Base-by-base conservation (phyloP, 2,888 invertebrate genomes). In the Bombylius major region DNA sequence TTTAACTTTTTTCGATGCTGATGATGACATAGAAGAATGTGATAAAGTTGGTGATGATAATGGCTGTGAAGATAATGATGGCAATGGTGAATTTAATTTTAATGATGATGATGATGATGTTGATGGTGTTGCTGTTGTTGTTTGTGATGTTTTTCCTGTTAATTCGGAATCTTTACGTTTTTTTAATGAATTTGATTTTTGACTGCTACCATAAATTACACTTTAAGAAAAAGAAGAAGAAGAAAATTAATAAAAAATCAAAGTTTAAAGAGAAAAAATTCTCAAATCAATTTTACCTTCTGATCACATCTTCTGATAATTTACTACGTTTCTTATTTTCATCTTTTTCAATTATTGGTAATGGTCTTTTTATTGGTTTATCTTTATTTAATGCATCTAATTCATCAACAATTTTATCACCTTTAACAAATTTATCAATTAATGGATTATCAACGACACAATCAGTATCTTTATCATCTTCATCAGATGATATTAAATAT, bases 371-470 rank as follows among this genome's bases (percentile, higher is more conserved):
- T 13, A 67, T 55, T 31, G 65, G 59, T 44, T 65, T 65, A 9
- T 66, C 65, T 14, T 61, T 62, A 11, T 66, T 67, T 34, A 70
- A 62, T 3, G 67, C 69, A 62, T 70, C 71, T 55, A 71, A 59
- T 56, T 71, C 73, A 42, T 72, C 70, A 8, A 67, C 68, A 54
- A 69, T 68, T 58, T 69, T 70, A 48, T 66, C 67, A 6, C 67
- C 69, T 45, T 66, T 65, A 11, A 67, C 67, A 53, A 68, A 65
- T 57, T 63, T 64, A 45, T 67, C 67, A 7, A 66, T 62, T 42
- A 68, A 52, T 7, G 68, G 66, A 51, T 64, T 67, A 59, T 64
- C 65, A 46, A 64, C 61, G 45, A 6, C 3, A 33, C 62, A 62
- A 51, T 65, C 65, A 2, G 62, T 60, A 56, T 65, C 65, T 6